Evolutionary conservation across 2,113 vertebrate genomes (phyloP), one percentile per base, ranked within the genome.

Genomic region (Lutjanus erythropterus): DNA sequence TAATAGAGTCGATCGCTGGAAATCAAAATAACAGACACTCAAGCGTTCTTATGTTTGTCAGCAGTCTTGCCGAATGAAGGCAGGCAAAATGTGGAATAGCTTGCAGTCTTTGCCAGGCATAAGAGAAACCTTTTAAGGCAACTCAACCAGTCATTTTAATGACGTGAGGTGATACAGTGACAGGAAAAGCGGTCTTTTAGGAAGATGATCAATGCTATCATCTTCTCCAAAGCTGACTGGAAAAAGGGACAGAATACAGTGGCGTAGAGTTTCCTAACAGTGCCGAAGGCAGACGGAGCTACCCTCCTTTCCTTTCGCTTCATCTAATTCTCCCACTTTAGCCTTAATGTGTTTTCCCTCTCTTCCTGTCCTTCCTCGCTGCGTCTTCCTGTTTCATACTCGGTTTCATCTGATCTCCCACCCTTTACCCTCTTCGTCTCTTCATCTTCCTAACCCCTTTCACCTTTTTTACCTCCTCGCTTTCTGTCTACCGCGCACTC

Each of bases 121-220:
- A 18, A 76, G 80, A 84, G 78, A 90, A 92, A 86, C 88, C 89
- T 91, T 91, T 92, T 91, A 90, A 83, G 61, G 89, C 80, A 85
- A 87, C 83, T 90, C 73, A 83, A 83, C 61, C 89, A 87, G 88
- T 83, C 87, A 88, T 86, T 44, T 64, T 85, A 83, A 80, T 87
- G 86, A 86, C 46, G 25, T 5, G 77, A 86, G 59, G 80, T 71
- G 92, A 92, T 91, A 81, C 75, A 12, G 74, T 80, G 89, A 89
- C 86, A 90, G 85, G 84, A 90, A 91, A 92, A 83, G 75, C 42
- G 29, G 60, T 61, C 87, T 89, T 90, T 93, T 86, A 90, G 92
- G 84, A 91, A 91, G 64, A 92, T 91, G 92, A 95, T 94, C 94
- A 90, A 93, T 91, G 90, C 78, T 92, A 91, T 94, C 89, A 75